phyloP scores from a whole-genome alignment of 2,888 invertebrate genomes.

The Bursaphelenchus okinawaensis region DNA sequence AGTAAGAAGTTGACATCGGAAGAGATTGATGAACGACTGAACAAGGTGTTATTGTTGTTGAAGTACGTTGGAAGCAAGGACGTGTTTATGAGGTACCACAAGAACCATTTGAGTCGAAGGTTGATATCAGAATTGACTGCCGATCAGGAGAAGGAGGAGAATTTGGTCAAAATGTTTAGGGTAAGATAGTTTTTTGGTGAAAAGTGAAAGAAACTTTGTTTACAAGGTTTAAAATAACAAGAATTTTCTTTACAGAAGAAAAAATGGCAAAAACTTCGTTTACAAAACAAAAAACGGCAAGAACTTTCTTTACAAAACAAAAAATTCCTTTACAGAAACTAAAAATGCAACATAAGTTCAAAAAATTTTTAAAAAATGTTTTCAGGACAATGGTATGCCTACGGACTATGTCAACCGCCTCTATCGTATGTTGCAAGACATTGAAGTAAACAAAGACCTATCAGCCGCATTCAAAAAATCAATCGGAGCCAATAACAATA shows the following conservation, averaged over 20 bases:
- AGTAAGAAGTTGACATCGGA: conserved; percentile 92
- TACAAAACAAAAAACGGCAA: too few species aligned
- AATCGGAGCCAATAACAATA: conserved; percentile 34
- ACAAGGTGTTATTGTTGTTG: conserved; percentile 86
- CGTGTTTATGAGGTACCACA: conserved; percentile 98
- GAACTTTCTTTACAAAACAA: neutral
- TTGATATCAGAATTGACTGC: conserved; percentile 95
- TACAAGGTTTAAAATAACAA: neutral
- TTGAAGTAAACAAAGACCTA: conserved; percentile 93
- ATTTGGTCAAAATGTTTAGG: conserved; percentile 88
- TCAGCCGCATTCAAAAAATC: conserved; percentile 76
- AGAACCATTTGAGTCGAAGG: conserved; percentile 88
- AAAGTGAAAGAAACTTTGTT: neutral
- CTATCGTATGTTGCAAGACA: conserved; percentile 86
- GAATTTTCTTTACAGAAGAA: neutral
- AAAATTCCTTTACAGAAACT: neutral
- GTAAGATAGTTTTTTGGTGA: conserved; percentile 57
- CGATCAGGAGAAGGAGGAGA: conserved; percentile 97
- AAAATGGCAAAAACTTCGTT: too few species aligned
- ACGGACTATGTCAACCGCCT: conserved; percentile 98
- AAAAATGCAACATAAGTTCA: too few species aligned
- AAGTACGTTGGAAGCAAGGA: conserved; percentile 99
- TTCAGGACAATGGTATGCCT: conserved; percentile 96
- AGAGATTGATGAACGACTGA: conserved; percentile 86
- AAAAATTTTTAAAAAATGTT: conserved; percentile 6